Percentiles rank a stretch among this genome's conserved stretches.
Conservation (phyloP, 2,113 vertebrate genomes). For the Nestor notabilis region DNA sequence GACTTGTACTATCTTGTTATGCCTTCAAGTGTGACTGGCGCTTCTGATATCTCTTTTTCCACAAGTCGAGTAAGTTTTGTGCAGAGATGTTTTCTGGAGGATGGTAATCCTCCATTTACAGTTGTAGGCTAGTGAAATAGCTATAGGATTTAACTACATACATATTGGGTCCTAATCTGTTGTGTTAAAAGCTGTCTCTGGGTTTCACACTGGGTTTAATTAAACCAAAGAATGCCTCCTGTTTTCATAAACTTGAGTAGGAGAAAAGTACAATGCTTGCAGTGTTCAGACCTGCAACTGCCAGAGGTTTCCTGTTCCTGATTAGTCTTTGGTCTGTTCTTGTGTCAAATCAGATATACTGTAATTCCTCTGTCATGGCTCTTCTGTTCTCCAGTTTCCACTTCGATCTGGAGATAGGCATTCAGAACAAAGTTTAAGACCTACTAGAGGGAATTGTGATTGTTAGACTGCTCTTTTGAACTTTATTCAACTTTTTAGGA, state of each 20-base stretch:
- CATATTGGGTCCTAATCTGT: neutral
- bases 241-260: neutral
- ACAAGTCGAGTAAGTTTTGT: neutral
- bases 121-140: neutral
- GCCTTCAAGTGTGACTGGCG: neutral
- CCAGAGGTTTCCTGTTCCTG: constrained; percentile 22
- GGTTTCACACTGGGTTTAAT: neutral
- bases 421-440: constrained; percentile 1
- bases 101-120: neutral
- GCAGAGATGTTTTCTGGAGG: neutral
- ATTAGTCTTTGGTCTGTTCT: constrained; percentile 5
- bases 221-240: neutral
- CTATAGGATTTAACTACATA: neutral
- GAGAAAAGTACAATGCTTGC: constrained; percentile 3
- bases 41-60: neutral
- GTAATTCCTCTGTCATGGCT: neutral
- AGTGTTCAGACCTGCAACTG: constrained; percentile 22
- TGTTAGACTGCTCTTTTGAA: neutral
- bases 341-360: constrained; percentile 27
- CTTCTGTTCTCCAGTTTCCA: neutral
- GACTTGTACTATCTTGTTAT: neutral
- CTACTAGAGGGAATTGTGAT: neutral
- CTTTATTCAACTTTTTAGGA: neutral
- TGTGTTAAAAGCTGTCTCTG: neutral
- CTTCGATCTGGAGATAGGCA: neutral